phyloP scores from a whole-genome alignment of 2,888 invertebrate species.

The Leptura quadrifasciata region DNA sequence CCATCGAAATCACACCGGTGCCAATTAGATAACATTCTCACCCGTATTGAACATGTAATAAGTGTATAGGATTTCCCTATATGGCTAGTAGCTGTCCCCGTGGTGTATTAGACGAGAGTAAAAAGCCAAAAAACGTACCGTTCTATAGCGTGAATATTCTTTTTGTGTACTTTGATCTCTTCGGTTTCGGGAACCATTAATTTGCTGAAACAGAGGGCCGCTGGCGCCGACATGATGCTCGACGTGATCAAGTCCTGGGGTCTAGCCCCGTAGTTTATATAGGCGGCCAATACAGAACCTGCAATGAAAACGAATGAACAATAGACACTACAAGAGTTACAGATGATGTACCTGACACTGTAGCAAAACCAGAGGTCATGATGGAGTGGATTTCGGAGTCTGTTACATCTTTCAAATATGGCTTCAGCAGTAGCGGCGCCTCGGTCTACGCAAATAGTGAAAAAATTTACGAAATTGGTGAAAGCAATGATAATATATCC shows the following conservation, averaged over 20 bases:
- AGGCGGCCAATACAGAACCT: slow-evolving; percentile 93
- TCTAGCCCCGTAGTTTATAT: slow-evolving; percentile 91
- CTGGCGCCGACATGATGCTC: slow-evolving; percentile 97
- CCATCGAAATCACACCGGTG: no score
- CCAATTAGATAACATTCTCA: no score
- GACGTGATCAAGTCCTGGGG: slow-evolving; percentile 93
- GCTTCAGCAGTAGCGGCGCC: slow-evolving; percentile 90
- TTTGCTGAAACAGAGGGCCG: slow-evolving; percentile 92
- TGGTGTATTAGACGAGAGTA: no score
- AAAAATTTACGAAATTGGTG: not conserved
- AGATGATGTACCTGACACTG: slow-evolving; percentile 85
- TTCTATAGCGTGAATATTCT: slow-evolving; percentile 83
- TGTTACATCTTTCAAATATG: slow-evolving; percentile 90
- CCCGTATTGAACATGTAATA: no score
- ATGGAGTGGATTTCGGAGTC: slow-evolving; percentile 94
- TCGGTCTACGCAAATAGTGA: slow-evolving; percentile 82
- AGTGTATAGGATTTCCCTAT: no score
- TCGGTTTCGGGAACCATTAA: slow-evolving; percentile 94
- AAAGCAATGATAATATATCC: not conserved
- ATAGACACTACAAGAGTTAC: not conserved
- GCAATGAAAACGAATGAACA: slow-evolving; percentile 63
- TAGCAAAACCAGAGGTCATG: slow-evolving; percentile 96
- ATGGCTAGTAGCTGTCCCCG: no score
- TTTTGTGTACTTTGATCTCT: slow-evolving; percentile 83
- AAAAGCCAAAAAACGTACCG: slow-evolving; percentile 51